Conservation (phyloP, 2,888 invertebrate genomes). For the Pristionchus maxplancki region DNA sequence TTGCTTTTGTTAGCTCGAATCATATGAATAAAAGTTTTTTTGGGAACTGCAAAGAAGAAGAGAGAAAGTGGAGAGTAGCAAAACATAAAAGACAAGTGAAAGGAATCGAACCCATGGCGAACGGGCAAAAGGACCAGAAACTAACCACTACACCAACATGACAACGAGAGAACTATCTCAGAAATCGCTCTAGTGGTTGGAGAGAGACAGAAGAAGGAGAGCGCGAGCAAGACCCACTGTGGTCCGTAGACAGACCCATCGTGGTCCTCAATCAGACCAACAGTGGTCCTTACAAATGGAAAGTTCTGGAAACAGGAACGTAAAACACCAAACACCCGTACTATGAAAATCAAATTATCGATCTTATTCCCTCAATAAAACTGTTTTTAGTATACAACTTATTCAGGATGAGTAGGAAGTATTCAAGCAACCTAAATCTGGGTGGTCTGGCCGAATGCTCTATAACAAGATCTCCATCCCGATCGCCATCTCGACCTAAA, state of each 20-base stretch:
- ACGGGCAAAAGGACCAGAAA: not conserved
- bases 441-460: not conserved
- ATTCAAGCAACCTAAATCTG: not conserved
- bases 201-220: not conserved
- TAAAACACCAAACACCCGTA: not conserved
- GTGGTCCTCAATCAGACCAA: not conserved
- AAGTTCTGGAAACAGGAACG: not conserved
- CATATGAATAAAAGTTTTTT: not conserved
- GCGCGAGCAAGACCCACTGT: not conserved
- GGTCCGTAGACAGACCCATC: constrained; percentile 1
- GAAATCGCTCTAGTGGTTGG: not conserved
- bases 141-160: not conserved
- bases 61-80: not conserved
- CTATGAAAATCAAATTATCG: not conserved
- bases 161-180: not conserved
- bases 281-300: not conserved
- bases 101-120: not conserved
- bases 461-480: not conserved
- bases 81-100: not conserved
- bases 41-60: not conserved
- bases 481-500: not conserved
- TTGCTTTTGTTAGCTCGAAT: not conserved
- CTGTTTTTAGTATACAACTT: no score
- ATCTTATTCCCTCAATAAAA: not conserved
- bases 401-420: no score